Evolutionary conservation across 2,113 vertebrate genomes (phyloP), one percentile per base, ranked within the genome.

Genomic region (Petaurus breviceps): DNA sequence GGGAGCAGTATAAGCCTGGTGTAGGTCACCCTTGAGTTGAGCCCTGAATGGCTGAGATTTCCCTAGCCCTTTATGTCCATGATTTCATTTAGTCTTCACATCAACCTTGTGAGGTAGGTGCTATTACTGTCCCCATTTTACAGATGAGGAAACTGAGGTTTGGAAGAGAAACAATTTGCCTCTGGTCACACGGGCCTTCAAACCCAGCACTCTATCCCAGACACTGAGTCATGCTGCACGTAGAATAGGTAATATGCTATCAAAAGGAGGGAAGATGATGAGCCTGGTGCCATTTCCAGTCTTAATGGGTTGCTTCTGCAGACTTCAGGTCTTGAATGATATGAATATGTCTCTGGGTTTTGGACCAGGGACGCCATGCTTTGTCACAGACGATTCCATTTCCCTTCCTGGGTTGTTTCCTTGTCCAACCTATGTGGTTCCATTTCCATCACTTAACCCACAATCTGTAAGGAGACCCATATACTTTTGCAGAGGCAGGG

Each of bases 351-450:
- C 16, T 84, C 90, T 51, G 2, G 55, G 12, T 2, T 37, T 93
- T 37, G 77, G 37, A 77, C 92, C 92, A 91, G 92, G n/a, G 31
- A 68, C 14, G 6, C 14, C 46, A 92, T 89, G 61, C 28, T 93
- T 97, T 94, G 7, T 77, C 54, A 55, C 43, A 92, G 24, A 93
- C 92, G 16, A 94, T 96, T 92, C n/a, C 52, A 10, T 92, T 91
- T 96, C 92, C 93, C 50, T 77, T 77, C 51, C 28, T 90, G 5
- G 1, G 9, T 91, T 93, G 28, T 31, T 95, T 1, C 53, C 8
- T 94, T 49, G 54, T 46, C 84, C 51, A 25, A 92, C 26, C 3
- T 43, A n/a, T 26, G 28, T 22, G 19, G 8, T 37, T 93, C 0
- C 3, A 31, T 92, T 96, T 95, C 26, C 3, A 31, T 28, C 77